Percentiles rank a stretch among this genome's conserved stretches.
Evolutionary conservation across 2,113 vertebrate genomes (phyloP).

Genomic region (Vimba vimba): DNA sequence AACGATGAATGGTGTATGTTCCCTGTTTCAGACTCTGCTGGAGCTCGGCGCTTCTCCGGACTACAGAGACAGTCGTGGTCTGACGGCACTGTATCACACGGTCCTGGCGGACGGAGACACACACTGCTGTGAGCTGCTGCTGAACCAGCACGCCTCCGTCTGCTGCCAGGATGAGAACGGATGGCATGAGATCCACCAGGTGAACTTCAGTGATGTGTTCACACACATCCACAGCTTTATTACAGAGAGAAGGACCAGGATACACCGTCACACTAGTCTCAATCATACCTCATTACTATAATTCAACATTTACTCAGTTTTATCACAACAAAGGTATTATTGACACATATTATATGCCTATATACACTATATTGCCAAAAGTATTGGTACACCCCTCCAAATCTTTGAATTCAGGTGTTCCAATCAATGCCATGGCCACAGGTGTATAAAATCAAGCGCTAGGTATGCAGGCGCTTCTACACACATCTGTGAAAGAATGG

Average conservation of each 20-base stretch:
- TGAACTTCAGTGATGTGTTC: constrained; percentile 57
- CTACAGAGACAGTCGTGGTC: constrained; percentile 92
- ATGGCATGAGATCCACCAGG: constrained; percentile 98
- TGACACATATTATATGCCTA: no score
- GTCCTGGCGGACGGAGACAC: constrained; percentile 91
- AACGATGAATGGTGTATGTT: background rate
- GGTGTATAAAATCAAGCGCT: no score
- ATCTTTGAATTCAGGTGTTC: no score
- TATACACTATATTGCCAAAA: no score
- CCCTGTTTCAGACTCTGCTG: constrained; percentile 81
- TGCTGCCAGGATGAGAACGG: constrained; percentile 93
- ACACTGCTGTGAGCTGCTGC: constrained; percentile 90
- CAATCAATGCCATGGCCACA: no score
- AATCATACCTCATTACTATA: background rate
- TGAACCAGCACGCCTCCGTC: constrained; percentile 84
- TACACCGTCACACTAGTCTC: background rate
- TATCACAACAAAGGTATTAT: no score
- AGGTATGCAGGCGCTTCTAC: no score
- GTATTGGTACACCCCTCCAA: no score
- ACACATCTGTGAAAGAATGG: no score
- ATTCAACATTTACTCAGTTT: no score
- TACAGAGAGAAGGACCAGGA: background rate
- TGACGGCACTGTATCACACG: constrained; percentile 92
- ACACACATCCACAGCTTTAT: background rate
- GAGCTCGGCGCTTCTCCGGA: constrained; percentile 92